phyloP scores from a whole-genome alignment of 2,113 vertebrate genomes.

The Dolichallabes microphthalmus region DNA sequence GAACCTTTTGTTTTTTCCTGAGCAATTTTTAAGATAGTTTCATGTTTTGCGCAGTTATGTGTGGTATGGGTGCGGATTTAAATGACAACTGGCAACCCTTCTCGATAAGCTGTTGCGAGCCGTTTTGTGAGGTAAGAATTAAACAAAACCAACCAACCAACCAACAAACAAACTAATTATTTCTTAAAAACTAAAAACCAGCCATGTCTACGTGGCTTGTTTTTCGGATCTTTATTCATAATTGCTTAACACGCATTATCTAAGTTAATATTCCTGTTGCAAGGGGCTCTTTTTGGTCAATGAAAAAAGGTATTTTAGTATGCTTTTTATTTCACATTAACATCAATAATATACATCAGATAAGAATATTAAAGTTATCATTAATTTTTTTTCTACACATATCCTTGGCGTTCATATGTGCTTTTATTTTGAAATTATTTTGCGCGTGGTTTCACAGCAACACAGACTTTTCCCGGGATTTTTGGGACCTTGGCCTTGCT shows the following conservation, averaged over 20 bases:
- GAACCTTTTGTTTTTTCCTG: too few species aligned
- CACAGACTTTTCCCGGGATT: constrained; percentile 8
- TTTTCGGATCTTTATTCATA: background rate
- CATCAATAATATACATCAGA: background rate
- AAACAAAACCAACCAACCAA: background rate
- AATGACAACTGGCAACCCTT: background rate
- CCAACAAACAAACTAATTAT: background rate
- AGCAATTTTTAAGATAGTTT: background rate
- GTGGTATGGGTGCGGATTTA: background rate
- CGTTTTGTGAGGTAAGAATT: background rate
- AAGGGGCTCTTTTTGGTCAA: background rate
- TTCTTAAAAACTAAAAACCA: background rate
- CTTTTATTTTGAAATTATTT: background rate
- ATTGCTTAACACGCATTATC: background rate
- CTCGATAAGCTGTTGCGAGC: background rate
- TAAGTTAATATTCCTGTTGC: background rate
- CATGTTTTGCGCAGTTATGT: background rate
- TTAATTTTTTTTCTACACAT: background rate
- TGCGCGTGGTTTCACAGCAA: background rate
- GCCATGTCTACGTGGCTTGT: background rate
- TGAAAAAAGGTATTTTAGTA: background rate
- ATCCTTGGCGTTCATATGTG: background rate
- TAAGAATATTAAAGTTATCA: background rate
- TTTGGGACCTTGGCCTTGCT: background rate
- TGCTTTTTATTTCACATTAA: background rate